A percentile compares a stretch with the other conserved stretches of the same genome.
Evolutionary conservation across 2,797 vertebrate genomes (phyloP).

Genomic region (Pteronotus mesoamericanus): DNA sequence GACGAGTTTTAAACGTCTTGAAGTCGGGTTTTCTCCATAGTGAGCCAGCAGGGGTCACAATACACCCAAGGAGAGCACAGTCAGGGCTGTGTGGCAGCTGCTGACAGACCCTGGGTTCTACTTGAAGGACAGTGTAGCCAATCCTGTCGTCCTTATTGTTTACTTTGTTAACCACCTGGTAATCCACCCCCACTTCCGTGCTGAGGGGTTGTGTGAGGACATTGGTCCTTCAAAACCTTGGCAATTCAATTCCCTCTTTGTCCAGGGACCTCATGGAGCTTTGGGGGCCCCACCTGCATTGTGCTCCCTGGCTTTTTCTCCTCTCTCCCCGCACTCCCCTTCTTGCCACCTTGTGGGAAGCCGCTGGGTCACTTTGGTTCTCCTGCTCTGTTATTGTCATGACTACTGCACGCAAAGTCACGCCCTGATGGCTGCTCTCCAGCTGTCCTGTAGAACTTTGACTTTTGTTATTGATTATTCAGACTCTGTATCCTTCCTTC

Average conservation of each 20-base stretch:
- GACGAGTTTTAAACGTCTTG: not conserved
- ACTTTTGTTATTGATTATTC: not conserved
- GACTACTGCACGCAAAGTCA: not conserved
- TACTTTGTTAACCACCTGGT: not conserved
- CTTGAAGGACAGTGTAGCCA: not conserved
- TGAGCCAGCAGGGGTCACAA: conserved; percentile 78
- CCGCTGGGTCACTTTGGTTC: not conserved
- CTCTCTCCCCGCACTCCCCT: not conserved
- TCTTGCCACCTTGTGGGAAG: not conserved
- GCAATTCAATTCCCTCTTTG: not conserved
- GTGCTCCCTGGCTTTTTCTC: not conserved
- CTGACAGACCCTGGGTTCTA: not conserved
- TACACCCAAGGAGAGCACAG: conserved; percentile 69
- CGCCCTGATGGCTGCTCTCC: not conserved
- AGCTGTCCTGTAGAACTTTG: not conserved
- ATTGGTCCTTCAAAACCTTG: not conserved
- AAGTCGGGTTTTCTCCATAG: not conserved
- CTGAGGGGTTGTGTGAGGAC: not conserved
- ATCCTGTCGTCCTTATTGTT: not conserved
- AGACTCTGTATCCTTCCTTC: not conserved
- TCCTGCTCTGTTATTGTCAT: not conserved
- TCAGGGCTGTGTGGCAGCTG: not conserved
- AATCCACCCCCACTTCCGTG: not conserved
- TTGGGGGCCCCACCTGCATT: not conserved
- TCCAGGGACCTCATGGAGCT: not conserved